These are phyloP conservation scores for Neelides sp. DNA, from an alignment of 1,140 invertebrate genomes.

Conservation along the genomic window DNA sequence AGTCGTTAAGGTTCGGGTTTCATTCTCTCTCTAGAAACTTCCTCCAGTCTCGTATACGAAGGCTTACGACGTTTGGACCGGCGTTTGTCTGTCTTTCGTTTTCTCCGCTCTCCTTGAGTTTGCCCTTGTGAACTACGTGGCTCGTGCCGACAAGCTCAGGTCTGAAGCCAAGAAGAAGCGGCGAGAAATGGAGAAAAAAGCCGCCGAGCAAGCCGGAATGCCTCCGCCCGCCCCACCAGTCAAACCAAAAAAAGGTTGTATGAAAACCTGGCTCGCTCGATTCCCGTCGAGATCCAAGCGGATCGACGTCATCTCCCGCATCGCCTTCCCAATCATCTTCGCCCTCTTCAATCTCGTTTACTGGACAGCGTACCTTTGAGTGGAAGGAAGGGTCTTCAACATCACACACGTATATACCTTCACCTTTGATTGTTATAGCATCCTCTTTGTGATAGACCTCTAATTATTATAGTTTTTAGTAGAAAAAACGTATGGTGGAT, in stretches of 20 bases:
- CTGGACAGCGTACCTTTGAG: constrained; percentile 85
- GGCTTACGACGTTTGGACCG: constrained; percentile 47
- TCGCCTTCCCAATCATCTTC: constrained; percentile 83
- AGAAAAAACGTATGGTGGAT: no score
- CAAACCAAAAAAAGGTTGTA: no score
- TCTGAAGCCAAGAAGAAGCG: constrained; percentile 34
- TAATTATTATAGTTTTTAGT: no score
- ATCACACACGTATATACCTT: no score
- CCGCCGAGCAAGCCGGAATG: no score
- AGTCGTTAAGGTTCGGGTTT: no score
- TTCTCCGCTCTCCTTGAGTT: constrained; percentile 45
- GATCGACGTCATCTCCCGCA: constrained; percentile 85
- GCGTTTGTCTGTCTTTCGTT: constrained; percentile 46
- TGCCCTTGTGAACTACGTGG: constrained; percentile 46
- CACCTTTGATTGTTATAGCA: no score
- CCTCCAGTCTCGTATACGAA: constrained; percentile 34
- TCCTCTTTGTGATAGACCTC: no score
- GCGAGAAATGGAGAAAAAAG: constrained; percentile 34
- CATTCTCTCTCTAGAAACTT: constrained; percentile 30
- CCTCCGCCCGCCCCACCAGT: no score
- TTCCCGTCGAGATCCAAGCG: constrained; percentile 78
- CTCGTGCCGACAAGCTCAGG: constrained; percentile 38
- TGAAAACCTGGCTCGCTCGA: constrained; percentile 81
- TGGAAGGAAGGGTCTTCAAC: no score
- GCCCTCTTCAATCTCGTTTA: constrained; percentile 86